Base-by-base conservation (phyloP, 2,113 vertebrate genomes). In the Phrynosoma blainvillii region DNA sequence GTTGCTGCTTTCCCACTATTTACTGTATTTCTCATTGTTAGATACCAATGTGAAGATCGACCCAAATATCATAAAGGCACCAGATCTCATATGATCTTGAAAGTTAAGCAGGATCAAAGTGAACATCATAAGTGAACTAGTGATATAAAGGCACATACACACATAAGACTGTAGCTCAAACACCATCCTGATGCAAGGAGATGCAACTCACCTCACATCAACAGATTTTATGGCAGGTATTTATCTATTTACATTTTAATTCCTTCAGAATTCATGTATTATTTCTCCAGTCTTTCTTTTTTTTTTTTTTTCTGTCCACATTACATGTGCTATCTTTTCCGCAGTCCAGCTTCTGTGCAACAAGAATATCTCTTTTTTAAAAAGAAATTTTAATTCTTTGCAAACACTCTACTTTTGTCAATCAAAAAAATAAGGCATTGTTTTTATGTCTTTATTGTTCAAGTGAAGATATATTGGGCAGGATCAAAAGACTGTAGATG, bases 331-430 rank as follows among this genome's bases (percentile, higher is more conserved):
- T 95, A 94, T 90, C 94, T 70, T 95, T 95, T 95, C 88, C 93
- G 91, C 92, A 95, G 84, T 82, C 78, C 82, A 91, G 88, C 88
- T 95, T 86, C 90, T 87, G 91, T 86, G n/a, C n/a, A n/a, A 94
- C 88, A 93, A 94, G 86, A 88, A 93, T 82, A 86, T 89, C 84
- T 88, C 88, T n/a, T 90, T 89, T 47, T 21, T 88, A 40, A 95
- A 47, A 94, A 93, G 42, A 47, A 71, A 47, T 47, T 77, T 79
- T 89, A 94, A 94, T 93, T 95, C 92, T 93, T 94, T 94, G 92
- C 93, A 92, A 95, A 92, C 90, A 94, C 92, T 95, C 93, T 95
- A 94, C 93, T 94, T 94, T 93, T 88, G 92, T 92, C 84, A 94
- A 84, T 92, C 92, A 92, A 92, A 66, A 1, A 4, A 42, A 30